Evolutionary conservation across 2,113 vertebrate genomes (phyloP), one percentile per base, ranked within the genome.

Genomic region (Rostratula benghalensis): DNA sequence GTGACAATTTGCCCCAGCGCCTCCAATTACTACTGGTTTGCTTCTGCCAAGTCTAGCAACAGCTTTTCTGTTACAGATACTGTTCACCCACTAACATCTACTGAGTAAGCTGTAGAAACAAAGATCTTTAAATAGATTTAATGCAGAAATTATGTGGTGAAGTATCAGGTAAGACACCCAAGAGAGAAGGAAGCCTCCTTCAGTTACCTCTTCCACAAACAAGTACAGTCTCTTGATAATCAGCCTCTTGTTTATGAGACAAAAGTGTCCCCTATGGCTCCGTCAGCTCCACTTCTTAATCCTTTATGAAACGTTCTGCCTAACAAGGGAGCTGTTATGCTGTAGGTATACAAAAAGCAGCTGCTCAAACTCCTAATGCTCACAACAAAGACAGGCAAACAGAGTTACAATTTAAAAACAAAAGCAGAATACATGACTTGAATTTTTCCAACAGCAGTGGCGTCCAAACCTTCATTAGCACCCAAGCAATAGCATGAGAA

Each of bases 141-240:
- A 87, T 54, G 85, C 46, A 83, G 84, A 93, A 93, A 91, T 65
- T 78, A 89, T 1, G 25, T 33, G 22, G 51, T 70, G 59, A 90
- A 76, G 35, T 48, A 95, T 30, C 65, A 91, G 56, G 73, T 93
- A 90, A 97, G 91, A 92, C 59, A 94, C 96, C 79, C 93, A 94
- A 94, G 96, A 82, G 97, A 97, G 78, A 97, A 95, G 80, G 69
- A 97, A 95, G 87, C 74, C 83, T 97, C 87, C 68, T 97, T 98
- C 87, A 89, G 96, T 85, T 94, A 94, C 90, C 75, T 96, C 83
- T 95, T 74, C 85, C 94, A 98, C 89, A 98, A 98, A 98, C 98
- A 98, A 98, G 90, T 28, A 33, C 10, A 73, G 89, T 93, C 97
- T 91, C 97, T 95, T 90, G 96, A 91, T 95, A 98, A 96, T 95